Evolutionary conservation across 2,888 invertebrate genomes (phyloP).

Genomic region (Halocaridina rubra): DNA sequence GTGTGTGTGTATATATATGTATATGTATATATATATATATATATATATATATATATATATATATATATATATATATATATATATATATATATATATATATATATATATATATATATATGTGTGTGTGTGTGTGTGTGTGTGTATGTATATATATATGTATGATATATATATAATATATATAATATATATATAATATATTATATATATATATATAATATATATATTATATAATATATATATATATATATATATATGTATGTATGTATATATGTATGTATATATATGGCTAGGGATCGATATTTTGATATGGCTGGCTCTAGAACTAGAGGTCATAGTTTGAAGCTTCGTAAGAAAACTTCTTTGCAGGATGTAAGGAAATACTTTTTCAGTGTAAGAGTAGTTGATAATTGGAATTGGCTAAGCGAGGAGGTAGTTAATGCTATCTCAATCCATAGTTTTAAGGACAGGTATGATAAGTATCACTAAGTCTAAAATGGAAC

Average conservation of each 20-base stretch:
- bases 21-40: not conserved
- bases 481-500: too few relatives aligned
- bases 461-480: too few relatives aligned
- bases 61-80: not conserved
- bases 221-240: not conserved
- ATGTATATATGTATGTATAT: not conserved
- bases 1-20: not conserved
- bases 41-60: not conserved
- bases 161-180: not conserved
- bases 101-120: not conserved
- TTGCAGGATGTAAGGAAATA: too few relatives aligned
- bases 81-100: not conserved
- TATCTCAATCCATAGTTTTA: too few relatives aligned
- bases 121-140: not conserved
- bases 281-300: too few relatives aligned
- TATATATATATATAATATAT: not conserved
- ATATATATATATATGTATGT: slow-evolving; percentile 6
- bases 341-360: too few relatives aligned
- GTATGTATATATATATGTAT: not conserved
- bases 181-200: not conserved
- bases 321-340: too few relatives aligned
- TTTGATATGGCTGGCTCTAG: too few relatives aligned
- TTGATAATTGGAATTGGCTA: too few relatives aligned
- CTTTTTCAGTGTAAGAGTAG: too few relatives aligned
- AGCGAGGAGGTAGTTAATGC: too few relatives aligned